Base-by-base conservation (phyloP, 1,140 invertebrate species). In the Marisa cornuarietis region DNA sequence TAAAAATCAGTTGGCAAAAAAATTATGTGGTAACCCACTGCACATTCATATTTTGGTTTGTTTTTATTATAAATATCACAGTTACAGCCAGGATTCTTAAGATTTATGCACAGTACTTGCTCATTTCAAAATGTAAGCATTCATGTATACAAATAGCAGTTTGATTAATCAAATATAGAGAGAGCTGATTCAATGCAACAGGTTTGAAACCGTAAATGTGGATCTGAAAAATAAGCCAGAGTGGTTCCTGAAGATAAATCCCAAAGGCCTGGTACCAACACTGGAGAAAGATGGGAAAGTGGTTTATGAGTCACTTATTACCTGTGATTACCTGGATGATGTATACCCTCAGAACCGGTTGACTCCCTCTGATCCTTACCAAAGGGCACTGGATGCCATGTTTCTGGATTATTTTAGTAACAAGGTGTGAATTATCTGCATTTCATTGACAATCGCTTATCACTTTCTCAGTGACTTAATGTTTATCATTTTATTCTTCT, bases 131-230 rank as follows among this genome's bases (percentile, higher is more conserved):
- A 42, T 42, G 31, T 42, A 42, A 42, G 2, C 1, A 42, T 42
- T 42, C 6, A 42, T 42, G 31, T 42, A 42, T 42, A 42, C 31
- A 42, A 42, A 42, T 42, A 42, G 54, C 54, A 58, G 9, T 58
- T 58, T 42, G 31, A 58, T 58, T 11, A 58, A 14, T 58, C 16
- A 58, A 18, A 58, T 14, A 14, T 58, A 58, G 9, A 9, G 16
- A 14, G 11, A 58, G 9, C 11, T 58, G 54, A 58, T 9, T 58
- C 1, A 14, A 18, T 11, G 16, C 91, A 91, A 63, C 81, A 95
- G 95, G 9, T 94, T 96, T 88, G 96, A 98, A 88, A 93, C 94
- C n/a, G 94, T 97, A 9, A 96, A 96, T 87, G 93, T 97, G 52
- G 94, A 97, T 91, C 90, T 97, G 76, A 93, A 93, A 31, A 91